Percentiles rank a stretch among this genome's conserved stretches.
Evolutionary conservation across 2,797 vertebrate genomes (phyloP).

Genomic region (Muraenolepis orangiensis): DNA sequence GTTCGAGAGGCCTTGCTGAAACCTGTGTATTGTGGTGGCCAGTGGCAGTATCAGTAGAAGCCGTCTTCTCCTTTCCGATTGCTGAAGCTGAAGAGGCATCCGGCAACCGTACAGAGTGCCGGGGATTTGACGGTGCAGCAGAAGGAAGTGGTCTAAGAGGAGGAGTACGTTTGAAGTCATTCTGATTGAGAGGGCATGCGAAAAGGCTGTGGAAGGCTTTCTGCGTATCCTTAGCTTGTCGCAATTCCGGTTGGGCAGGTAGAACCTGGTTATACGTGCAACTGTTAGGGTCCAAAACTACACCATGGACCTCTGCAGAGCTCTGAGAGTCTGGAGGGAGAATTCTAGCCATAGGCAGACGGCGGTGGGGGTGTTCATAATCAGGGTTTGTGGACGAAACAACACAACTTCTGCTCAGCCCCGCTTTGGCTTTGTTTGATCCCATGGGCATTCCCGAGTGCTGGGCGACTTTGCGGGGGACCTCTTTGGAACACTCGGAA

Average conservation of each 20-base stretch:
- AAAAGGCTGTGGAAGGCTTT: slow-evolving; percentile 10
- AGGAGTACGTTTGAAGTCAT: background rate
- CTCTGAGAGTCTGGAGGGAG: background rate
- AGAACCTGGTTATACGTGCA: background rate
- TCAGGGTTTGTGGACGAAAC: background rate
- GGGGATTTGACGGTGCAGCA: background rate
- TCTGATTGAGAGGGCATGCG: background rate
- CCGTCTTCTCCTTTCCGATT: background rate
- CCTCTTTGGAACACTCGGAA: background rate
- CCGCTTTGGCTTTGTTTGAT: background rate
- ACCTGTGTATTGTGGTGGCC: background rate
- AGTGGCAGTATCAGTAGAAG: background rate
- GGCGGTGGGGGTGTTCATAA: background rate
- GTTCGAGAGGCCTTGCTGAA: background rate
- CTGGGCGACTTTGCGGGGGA: background rate
- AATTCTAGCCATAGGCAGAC: background rate
- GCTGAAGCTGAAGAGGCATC: background rate
- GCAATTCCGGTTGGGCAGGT: background rate
- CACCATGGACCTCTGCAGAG: background rate
- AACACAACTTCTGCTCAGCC: background rate
- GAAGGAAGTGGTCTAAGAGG: background rate
- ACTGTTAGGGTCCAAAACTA: background rate
- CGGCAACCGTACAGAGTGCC: background rate
- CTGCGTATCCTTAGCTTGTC: background rate
- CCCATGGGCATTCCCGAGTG: background rate